Evolutionary conservation across 2,888 invertebrate species (phyloP).

Genomic region (Mythimna albipuncta): DNA sequence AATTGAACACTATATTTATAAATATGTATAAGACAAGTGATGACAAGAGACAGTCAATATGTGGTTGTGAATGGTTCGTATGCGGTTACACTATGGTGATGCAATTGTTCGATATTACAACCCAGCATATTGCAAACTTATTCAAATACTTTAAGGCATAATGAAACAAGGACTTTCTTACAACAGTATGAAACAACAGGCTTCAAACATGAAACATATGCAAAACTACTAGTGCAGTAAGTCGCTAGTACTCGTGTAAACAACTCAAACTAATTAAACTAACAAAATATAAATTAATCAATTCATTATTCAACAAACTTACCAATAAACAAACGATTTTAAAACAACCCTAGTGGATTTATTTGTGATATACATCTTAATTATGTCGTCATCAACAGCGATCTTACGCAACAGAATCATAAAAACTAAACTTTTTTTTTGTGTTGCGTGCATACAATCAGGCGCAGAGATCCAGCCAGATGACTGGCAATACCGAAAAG

Average conservation of each 20-base stretch:
- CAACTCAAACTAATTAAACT: constrained; percentile 31
- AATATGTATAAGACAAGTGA: background rate
- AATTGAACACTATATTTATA: constrained; percentile 10
- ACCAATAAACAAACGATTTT: constrained; percentile 24
- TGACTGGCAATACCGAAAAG: background rate
- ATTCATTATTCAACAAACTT: constrained; percentile 46
- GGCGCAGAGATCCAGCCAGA: background rate
- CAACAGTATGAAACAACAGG: constrained; percentile 62
- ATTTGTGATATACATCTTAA: constrained; percentile 23
- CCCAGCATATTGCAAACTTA: constrained; percentile 19
- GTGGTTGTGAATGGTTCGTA: background rate
- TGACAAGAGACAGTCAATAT: background rate
- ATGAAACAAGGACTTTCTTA: constrained; percentile 41
- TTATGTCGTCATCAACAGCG: background rate
- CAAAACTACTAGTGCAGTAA: constrained; percentile 21
- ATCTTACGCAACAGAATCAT: background rate
- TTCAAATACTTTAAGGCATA: constrained; percentile 29
- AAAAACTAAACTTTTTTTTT: background rate
- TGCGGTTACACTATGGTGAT: constrained; percentile 10
- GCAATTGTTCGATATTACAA: constrained; percentile 7
- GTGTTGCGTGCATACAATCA: background rate
- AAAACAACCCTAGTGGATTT: constrained; percentile 32
- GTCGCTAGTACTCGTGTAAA: constrained; percentile 25
- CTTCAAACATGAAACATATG: constrained; percentile 45
- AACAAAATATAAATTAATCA: constrained; percentile 45